Percentiles rank a stretch among this genome's conserved stretches.
These are phyloP conservation scores for Tringa solitaria DNA, from an alignment of 2,113 vertebrate species.

Conservation along the genomic window DNA sequence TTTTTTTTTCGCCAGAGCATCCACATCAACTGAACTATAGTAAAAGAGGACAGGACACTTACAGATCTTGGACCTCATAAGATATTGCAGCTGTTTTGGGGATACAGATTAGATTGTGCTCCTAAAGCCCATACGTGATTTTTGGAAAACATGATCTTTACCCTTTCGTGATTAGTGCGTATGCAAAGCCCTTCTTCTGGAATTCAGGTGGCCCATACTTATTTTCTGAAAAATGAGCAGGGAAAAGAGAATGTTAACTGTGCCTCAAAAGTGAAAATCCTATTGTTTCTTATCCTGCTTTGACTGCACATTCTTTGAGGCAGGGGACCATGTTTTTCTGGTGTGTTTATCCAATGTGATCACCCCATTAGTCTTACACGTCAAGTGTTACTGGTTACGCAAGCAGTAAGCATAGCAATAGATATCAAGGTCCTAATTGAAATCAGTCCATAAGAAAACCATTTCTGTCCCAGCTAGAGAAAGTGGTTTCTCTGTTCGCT, in stretches of 20 bases:
- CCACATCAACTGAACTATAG: not conserved
- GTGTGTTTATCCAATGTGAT: not conserved
- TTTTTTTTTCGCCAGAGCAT: not conserved
- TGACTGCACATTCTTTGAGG: not conserved
- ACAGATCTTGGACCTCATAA: not conserved
- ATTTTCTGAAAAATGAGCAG: not conserved
- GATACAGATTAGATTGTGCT: not conserved
- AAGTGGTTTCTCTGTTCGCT: not conserved
- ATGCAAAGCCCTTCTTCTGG: not conserved
- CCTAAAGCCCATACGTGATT: not conserved
- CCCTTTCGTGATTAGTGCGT: not conserved
- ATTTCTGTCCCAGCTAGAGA: not conserved
- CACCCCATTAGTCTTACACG: not conserved
- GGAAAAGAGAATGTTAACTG: not conserved
- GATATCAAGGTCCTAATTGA: not conserved
- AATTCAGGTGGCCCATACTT: not conserved
- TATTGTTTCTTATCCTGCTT: not conserved
- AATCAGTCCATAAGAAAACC: not conserved
- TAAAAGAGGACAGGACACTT: not conserved
- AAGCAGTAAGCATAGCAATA: not conserved
- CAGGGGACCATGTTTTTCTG: not conserved
- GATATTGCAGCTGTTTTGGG: not conserved
- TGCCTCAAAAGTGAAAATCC: not conserved
- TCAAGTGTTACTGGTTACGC: not conserved
- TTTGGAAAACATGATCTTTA: not conserved